Conservation (phyloP, 2,797 vertebrate species). For the Chaenodraco wilsoni region DNA sequence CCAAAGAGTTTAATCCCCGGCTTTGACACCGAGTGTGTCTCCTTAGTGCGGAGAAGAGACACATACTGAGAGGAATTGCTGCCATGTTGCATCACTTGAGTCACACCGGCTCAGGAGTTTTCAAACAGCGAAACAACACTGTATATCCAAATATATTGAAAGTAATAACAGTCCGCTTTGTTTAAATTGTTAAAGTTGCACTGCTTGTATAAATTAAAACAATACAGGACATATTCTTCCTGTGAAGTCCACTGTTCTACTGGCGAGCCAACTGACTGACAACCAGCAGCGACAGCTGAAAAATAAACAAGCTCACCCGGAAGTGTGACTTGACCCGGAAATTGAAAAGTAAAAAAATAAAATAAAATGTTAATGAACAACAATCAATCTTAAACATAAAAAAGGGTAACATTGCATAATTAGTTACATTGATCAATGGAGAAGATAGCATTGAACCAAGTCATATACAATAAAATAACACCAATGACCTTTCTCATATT, state of each 20-base stretch:
- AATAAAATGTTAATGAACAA: not conserved
- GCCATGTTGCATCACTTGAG: constrained; percentile 80
- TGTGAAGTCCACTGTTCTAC: no score
- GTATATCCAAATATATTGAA: not conserved
- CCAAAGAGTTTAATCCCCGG: constrained; percentile 30
- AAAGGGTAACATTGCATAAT: no score
- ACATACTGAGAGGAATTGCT: constrained; percentile 56
- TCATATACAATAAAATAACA: no score
- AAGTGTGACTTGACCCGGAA: not conserved
- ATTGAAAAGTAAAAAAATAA: no score
- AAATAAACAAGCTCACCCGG: not conserved
- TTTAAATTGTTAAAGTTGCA: rapidly evolving
- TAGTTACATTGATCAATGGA: no score
- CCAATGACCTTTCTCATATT: no score
- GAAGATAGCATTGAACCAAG: no score
- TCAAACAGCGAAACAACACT: not conserved
- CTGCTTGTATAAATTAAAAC: not conserved
- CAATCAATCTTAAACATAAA: no score
- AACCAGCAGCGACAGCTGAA: rapidly evolving
- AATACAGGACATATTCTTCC: no score
- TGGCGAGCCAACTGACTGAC: no score
- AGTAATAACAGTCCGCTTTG: not conserved
- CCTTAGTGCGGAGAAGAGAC: constrained; percentile 60
- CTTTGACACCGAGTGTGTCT: constrained; percentile 39
- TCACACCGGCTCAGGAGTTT: constrained; percentile 20